Conservation (phyloP, 1,140 invertebrate genomes). For the Solen grandis region DNA sequence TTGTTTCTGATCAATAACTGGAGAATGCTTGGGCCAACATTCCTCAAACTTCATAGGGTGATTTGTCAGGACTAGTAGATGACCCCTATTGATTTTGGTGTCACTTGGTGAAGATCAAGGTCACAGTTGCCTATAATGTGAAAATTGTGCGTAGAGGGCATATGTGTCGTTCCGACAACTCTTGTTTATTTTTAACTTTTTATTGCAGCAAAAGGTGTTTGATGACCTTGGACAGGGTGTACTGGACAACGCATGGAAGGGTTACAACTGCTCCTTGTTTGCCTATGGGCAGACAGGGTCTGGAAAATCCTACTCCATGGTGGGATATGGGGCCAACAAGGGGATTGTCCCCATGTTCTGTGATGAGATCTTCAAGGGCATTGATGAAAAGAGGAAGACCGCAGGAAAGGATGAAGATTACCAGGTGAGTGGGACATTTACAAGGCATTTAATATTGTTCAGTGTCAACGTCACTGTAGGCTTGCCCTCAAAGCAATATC, state of each 20-base stretch:
- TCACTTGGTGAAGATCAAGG: too few species aligned
- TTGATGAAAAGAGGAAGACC: conserved; percentile 76
- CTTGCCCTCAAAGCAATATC: too few species aligned
- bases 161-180: too few species aligned
- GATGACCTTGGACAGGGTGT: conserved; percentile 84
- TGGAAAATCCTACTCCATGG: conserved; percentile 85
- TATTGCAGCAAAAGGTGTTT: conserved; percentile 82
- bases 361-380: conserved; percentile 88
- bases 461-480: background rate
- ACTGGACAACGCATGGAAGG: conserved; percentile 85
- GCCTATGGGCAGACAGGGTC: conserved; percentile 86
- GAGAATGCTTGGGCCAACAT: too few species aligned
- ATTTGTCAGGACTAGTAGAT: too few species aligned
- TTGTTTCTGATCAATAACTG: too few species aligned
- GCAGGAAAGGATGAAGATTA: conserved; percentile 77
- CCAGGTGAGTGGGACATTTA: conserved; percentile 64
- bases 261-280: conserved; percentile 85
- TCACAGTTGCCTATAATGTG: too few species aligned
- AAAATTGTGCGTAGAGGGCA: too few species aligned
- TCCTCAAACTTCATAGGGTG: too few species aligned
- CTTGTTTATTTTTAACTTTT: too few species aligned
- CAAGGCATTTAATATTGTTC: conserved; percentile 7
- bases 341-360: conserved; percentile 92
- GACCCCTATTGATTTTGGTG: too few species aligned
- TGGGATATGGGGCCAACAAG: conserved; percentile 86